Conservation (phyloP, 2,888 invertebrate species). For the Hydriomena furcata region DNA sequence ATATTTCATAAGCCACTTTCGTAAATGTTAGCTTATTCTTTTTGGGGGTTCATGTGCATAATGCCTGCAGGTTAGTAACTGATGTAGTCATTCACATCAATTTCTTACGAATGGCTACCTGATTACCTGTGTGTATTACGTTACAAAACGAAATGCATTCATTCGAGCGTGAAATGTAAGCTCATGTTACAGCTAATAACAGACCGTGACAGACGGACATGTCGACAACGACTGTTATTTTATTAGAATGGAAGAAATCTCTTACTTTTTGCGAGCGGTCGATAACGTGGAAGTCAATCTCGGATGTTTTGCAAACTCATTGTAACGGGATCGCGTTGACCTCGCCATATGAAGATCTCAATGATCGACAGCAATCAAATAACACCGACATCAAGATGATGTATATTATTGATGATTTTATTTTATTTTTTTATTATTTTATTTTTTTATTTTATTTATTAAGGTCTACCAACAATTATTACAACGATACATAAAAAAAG, state of each 20-base stretch:
- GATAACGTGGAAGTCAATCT: conserved; percentile 14
- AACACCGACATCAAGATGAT: background rate
- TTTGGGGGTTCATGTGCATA: background rate
- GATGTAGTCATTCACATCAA: background rate
- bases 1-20: background rate
- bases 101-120: conserved; percentile 7
- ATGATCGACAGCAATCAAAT: background rate
- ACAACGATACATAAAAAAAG: no score
- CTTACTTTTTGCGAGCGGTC: conserved; percentile 12
- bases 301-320: conserved; percentile 20
- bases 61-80: background rate
- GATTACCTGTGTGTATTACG: conserved; percentile 18
- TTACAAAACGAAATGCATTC: conserved; percentile 34
- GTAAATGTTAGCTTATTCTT: background rate
- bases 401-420: no score
- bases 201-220: conserved; percentile 25
- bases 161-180: conserved; percentile 37
- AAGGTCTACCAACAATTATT: no score
- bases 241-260: conserved; percentile 13
- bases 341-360: background rate
- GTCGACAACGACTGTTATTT: conserved; percentile 15
- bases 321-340: conserved; percentile 19
- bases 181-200: conserved; percentile 25
- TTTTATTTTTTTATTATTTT: no score
- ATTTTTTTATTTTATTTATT: no score